Base-by-base conservation (phyloP, 2,113 vertebrate species). In the Anguilla japonica region DNA sequence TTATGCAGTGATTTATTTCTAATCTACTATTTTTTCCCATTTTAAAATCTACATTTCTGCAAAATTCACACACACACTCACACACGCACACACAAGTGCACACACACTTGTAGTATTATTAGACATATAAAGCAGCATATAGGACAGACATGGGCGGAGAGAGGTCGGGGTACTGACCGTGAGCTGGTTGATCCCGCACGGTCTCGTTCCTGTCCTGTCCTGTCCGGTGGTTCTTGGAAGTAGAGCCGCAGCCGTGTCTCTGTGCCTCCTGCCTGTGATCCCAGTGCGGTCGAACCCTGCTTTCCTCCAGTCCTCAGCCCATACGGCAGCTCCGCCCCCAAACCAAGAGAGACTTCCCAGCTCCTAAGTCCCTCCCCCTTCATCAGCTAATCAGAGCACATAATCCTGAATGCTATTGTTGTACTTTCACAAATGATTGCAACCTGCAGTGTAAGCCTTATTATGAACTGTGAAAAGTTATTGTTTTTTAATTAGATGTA, bases 321-420 rank as follows among this genome's bases (percentile, higher is more conserved):
- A 14, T 53, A 14, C 11, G 13, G 13, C 50, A 14, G 50, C 50
- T 53, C 50, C 50, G 50, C 50, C 50, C 50, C 50, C 89, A 92
- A 87, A 91, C 88, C 89, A 86, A 92, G 41, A 78, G 93, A 94
- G 95, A 93, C 89, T 91, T 87, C 89, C 88, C 79, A 82, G 86
- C 39, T 43, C 90, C 87, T 34, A 79, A 90, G 81, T 90, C 80
- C 93, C 91, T 93, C 94, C 93, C 93, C 90, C 91, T 93, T 93
- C 91, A 94, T 94, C 94, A 93, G 92, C 91, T 91, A 92, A 93
- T 93, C 92, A 93, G 90, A 92, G 92, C 93, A 92, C 81, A 93
- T 94, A 39, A 93, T 92, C 91, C 82, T 85, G 86, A 89, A 87
- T 83, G 71, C 79, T 75, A 79, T 80, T 88, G 88, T 90, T 89